phyloP scores from a whole-genome alignment of 2,113 vertebrate genomes.

The Bos javanicus region DNA sequence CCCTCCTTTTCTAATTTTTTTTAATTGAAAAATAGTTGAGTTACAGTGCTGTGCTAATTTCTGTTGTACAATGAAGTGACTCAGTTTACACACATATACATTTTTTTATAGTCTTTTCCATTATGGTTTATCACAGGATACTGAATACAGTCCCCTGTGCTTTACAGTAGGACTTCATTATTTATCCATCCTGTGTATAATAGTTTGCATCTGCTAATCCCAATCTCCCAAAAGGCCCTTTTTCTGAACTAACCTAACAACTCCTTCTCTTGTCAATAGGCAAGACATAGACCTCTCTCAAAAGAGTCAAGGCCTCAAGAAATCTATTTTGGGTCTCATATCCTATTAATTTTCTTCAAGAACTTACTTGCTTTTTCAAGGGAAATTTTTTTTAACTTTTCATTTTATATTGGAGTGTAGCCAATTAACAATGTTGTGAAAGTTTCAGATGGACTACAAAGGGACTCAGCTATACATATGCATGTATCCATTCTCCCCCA shows the following conservation, averaged over 20 bases:
- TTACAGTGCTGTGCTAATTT: not conserved
- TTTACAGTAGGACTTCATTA: not conserved
- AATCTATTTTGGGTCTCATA: not conserved
- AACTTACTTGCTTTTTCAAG: not conserved
- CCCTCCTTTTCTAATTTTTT: not conserved
- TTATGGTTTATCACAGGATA: not conserved
- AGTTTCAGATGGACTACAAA: not conserved
- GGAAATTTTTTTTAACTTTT: not conserved
- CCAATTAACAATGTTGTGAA: not conserved
- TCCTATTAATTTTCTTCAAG: not conserved
- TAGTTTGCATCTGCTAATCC: not conserved
- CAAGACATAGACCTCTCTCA: not conserved
- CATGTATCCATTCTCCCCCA: not conserved
- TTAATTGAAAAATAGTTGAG: not conserved
- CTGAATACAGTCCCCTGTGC: not conserved
- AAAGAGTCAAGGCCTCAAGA: not conserved
- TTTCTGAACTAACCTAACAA: not conserved
- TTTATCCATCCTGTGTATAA: not conserved
- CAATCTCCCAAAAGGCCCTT: not conserved
- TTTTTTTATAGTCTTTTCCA: not conserved
- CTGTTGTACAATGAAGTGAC: not conserved
- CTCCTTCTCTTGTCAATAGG: not conserved
- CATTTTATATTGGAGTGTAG: not conserved
- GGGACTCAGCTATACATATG: not conserved
- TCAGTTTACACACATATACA: not conserved